Evolutionary conservation across 2,797 vertebrate species (phyloP).

Genomic region (Clarias pachynema): DNA sequence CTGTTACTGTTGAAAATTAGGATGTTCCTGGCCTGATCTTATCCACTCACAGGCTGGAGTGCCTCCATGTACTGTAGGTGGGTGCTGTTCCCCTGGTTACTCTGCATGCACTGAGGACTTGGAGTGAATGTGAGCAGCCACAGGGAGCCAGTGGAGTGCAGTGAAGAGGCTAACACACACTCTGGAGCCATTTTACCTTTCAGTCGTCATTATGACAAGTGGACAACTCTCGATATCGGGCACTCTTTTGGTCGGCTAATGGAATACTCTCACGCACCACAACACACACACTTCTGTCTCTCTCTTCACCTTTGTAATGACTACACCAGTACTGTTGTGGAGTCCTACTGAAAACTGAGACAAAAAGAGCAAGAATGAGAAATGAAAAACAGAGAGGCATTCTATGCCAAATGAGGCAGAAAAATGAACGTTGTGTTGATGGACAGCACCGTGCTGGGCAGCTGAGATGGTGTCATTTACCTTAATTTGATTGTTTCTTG

Average conservation of each 20-base stretch:
- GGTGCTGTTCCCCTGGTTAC: constrained; percentile 8
- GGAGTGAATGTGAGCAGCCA: constrained; percentile 8
- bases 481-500: constrained; percentile 76
- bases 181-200: constrained; percentile 32
- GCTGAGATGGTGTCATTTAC: constrained; percentile 77
- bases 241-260: constrained; percentile 29
- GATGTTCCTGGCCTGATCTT: neutral
- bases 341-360: constrained; percentile 36
- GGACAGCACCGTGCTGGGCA: constrained; percentile 72
- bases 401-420: constrained; percentile 26
- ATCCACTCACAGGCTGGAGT: neutral
- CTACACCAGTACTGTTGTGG: constrained; percentile 15
- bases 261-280: constrained; percentile 30
- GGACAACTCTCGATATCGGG: constrained; percentile 9
- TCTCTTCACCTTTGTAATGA: constrained; percentile 20
- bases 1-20: neutral
- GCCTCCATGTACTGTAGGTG: neutral
- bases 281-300: neutral
- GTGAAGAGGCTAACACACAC: constrained; percentile 23
- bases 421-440: constrained; percentile 60
- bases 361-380: constrained; percentile 72
- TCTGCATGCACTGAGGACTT: constrained; percentile 17
- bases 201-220: constrained; percentile 34
- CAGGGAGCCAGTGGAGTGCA: constrained; percentile 9
- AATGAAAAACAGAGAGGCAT: constrained; percentile 62